A percentile compares a stretch with the other conserved stretches of the same genome.
Evolutionary conservation across 1,140 invertebrate species (phyloP).

Genomic region (Pogonus chalceus): DNA sequence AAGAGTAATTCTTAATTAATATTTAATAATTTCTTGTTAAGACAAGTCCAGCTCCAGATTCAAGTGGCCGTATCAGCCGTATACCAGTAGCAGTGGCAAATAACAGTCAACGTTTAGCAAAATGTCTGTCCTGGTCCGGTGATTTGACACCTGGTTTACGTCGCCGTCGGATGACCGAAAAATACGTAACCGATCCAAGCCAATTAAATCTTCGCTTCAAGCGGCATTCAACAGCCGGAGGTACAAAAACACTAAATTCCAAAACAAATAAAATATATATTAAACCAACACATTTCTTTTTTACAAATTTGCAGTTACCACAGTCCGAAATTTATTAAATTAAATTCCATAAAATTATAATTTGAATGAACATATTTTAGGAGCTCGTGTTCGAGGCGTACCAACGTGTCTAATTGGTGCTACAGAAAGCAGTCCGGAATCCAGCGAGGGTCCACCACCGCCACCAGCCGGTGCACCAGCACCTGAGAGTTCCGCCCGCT

Average conservation of each 20-base stretch:
- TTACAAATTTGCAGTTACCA: too few species aligned
- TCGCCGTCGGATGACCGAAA: slow-evolving; percentile 49
- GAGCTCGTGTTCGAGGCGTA: slow-evolving; percentile 27
- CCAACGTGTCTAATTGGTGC: slow-evolving; percentile 31
- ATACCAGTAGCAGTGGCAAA: slow-evolving; percentile 2
- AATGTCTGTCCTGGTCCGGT: slow-evolving; percentile 34
- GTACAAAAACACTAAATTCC: too few species aligned
- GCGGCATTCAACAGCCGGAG: slow-evolving; percentile 36
- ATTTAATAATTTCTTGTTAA: neutral
- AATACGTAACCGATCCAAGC: slow-evolving; percentile 57
- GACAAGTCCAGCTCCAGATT: slow-evolving; percentile 32
- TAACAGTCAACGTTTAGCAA: slow-evolving; percentile 28
- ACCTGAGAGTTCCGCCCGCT: slow-evolving; percentile 29
- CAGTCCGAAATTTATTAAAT: too few species aligned
- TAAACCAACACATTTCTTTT: too few species aligned
- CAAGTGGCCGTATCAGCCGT: slow-evolving; percentile 25
- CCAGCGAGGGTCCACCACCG: slow-evolving; percentile 31
- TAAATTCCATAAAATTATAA: too few species aligned
- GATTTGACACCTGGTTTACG: slow-evolving; percentile 49
- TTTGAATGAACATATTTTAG: slow-evolving; percentile 14
- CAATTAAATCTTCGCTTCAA: slow-evolving; percentile 56
- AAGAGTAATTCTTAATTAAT: too few species aligned
- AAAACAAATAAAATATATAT: too few species aligned
- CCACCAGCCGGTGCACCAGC: slow-evolving; percentile 30
- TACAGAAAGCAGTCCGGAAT: slow-evolving; percentile 32